Percentiles rank a stretch among this genome's conserved stretches.
phyloP scores from a whole-genome alignment of 2,797 vertebrate species.

The Valencia hispanica region DNA sequence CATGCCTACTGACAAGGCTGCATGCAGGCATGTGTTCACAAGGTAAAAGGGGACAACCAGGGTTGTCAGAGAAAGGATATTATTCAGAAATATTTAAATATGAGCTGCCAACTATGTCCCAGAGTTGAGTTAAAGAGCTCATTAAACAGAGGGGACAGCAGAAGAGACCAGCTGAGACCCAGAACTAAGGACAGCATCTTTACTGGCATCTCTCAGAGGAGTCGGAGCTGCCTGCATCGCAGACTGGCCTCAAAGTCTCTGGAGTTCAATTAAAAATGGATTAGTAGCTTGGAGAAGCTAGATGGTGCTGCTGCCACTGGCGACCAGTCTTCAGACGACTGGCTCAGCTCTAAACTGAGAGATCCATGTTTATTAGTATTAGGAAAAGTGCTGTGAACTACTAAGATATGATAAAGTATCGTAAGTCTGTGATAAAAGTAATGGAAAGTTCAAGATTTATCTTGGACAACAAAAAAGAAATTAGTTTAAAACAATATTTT shows the following conservation, averaged over 20 bases:
- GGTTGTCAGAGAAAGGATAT: constrained; percentile 63
- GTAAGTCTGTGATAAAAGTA: background rate
- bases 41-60: constrained; percentile 50
- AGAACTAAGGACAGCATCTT: constrained; percentile 67
- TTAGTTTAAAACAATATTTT: background rate
- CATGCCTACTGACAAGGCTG: constrained; percentile 42
- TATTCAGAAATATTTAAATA: constrained; percentile 82
- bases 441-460: background rate
- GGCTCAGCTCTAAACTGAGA: constrained; percentile 78
- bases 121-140: constrained; percentile 74
- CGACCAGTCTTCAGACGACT: constrained; percentile 78
- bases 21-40: constrained; percentile 54
- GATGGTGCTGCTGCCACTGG: constrained; percentile 76
- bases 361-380: background rate
- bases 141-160: constrained; percentile 78
- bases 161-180: constrained; percentile 82
- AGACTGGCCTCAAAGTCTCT: constrained; percentile 97
- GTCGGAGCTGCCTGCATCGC: constrained; percentile 83
- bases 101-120: constrained; percentile 42
- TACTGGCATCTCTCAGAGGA: constrained; percentile 66
- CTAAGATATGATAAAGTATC: background rate
- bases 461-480: background rate
- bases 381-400: background rate
- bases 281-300: constrained; percentile 87
- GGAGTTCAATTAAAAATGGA: constrained; percentile 99